Evolutionary conservation across 2,113 vertebrate genomes (phyloP).

Genomic region (Saiga tatarica): DNA sequence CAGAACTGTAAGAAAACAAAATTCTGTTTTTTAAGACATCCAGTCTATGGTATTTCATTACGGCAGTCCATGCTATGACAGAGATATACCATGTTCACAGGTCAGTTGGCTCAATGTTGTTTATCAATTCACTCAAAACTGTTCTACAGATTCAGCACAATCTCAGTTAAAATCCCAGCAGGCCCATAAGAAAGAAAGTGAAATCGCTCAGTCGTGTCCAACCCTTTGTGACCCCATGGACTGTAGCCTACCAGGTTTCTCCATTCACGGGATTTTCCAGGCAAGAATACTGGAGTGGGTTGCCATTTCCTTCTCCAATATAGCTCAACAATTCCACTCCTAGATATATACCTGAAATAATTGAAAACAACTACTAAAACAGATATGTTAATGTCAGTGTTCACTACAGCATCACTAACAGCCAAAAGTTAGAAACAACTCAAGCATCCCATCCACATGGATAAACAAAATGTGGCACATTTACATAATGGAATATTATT

Average conservation of each 20-base stretch:
- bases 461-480: background rate
- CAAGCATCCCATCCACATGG: background rate
- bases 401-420: background rate
- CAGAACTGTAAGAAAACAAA: background rate
- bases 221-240: no score
- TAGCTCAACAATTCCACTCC: background rate
- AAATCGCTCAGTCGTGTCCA: no score
- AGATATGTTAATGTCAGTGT: background rate
- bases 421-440: background rate
- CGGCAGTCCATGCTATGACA: background rate
- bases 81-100: background rate
- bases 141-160: background rate
- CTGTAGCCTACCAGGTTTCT: no score
- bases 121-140: background rate
- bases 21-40: background rate
- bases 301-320: background rate
- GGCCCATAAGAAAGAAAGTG: background rate
- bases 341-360: background rate
- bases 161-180: background rate
- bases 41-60: background rate
- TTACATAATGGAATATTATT: background rate
- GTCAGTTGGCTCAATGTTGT: background rate
- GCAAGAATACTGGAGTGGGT: no score
- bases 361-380: background rate
- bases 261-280: no score